phyloP scores from a whole-genome alignment of 2,113 vertebrate species.

The Chauna torquata region DNA sequence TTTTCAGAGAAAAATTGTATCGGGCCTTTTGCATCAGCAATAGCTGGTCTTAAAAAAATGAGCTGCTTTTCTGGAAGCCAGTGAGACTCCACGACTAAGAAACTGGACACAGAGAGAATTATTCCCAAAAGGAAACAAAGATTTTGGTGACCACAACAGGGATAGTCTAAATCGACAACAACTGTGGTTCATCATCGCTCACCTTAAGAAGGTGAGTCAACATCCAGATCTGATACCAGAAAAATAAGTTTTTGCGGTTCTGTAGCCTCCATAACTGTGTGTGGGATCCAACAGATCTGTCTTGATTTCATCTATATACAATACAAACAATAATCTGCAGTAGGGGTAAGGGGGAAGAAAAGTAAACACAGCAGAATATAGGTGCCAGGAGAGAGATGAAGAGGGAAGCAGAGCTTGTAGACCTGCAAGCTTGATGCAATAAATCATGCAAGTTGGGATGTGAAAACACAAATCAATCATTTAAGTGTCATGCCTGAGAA shows the following conservation, averaged over 20 bases:
- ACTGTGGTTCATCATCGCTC: background rate
- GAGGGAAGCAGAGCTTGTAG: background rate
- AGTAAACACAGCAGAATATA: slow-evolving; percentile 21
- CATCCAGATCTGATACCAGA: background rate
- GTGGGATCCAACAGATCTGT: background rate
- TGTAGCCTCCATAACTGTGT: background rate
- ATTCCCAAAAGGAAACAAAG: background rate
- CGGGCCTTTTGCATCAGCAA: background rate
- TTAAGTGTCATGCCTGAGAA: slow-evolving; percentile 9
- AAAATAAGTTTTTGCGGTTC: background rate
- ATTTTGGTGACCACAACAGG: background rate
- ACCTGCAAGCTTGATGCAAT: background rate
- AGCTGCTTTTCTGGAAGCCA: background rate
- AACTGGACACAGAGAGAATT: background rate
- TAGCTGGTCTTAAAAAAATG: background rate
- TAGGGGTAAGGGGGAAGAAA: background rate
- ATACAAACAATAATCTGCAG: background rate
- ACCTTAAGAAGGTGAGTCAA: background rate
- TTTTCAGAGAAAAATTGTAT: background rate
- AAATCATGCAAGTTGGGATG: slow-evolving; percentile 18
- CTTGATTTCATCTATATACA: slow-evolving; percentile 6
- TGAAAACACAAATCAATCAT: slow-evolving; percentile 8
- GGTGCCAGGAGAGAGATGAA: slow-evolving; percentile 23
- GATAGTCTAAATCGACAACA: background rate
- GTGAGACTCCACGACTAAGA: background rate